Evolutionary conservation across 2,113 vertebrate genomes (phyloP).

Genomic region (Oryzias curvinotus): DNA sequence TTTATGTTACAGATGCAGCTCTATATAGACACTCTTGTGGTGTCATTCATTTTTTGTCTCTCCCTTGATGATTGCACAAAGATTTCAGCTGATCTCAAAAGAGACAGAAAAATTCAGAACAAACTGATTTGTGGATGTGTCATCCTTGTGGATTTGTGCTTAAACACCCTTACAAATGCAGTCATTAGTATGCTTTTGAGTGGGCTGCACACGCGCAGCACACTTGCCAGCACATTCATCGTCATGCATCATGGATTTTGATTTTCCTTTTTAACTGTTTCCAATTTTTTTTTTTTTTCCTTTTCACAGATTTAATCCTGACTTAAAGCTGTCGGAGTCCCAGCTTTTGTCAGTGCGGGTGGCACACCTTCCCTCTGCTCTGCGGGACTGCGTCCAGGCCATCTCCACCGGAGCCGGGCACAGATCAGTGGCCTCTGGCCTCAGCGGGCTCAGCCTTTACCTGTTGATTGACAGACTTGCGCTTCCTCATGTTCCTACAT

Average conservation of each 20-base stretch:
- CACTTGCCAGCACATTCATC: conserved; percentile 23
- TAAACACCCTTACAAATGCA: conserved; percentile 41
- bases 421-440: conserved; percentile 81
- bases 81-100: background rate
- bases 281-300: conserved; percentile 5
- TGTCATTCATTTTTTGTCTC: conserved; percentile 2
- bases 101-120: too few species aligned
- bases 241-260: conserved; percentile 2
- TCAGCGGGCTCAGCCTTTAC: conserved; percentile 86
- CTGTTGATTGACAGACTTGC: conserved; percentile 85
- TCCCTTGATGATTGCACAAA: background rate
- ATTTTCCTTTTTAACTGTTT: conserved; percentile 6
- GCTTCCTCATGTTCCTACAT: conserved; percentile 66
- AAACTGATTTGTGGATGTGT: conserved; percentile 34
- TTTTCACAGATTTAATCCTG: conserved; percentile 78
- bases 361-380: conserved; percentile 72
- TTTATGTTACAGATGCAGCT: conserved; percentile 1
- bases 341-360: conserved; percentile 79
- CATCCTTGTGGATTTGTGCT: conserved; percentile 30
- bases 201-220: conserved; percentile 16
- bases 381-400: conserved; percentile 83
- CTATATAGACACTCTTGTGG: background rate
- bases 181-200: conserved; percentile 29
- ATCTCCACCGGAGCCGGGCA: conserved; percentile 83
- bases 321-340: conserved; percentile 80